phyloP scores from a whole-genome alignment of 1,140 invertebrate species.

The Trichonephila inaurata region DNA sequence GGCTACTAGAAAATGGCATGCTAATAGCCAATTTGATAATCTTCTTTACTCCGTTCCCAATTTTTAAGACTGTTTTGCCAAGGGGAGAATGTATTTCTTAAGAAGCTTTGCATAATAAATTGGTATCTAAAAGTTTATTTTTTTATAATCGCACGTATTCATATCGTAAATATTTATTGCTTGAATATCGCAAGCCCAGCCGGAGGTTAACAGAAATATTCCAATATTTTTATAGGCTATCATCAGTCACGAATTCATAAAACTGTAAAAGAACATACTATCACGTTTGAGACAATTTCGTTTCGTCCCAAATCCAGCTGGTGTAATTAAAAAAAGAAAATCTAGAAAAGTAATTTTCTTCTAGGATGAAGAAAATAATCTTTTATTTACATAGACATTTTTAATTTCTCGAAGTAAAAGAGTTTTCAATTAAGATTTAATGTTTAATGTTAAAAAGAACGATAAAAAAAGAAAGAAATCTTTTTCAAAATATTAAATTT shows the following conservation, averaged over 20 bases:
- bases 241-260: neutral
- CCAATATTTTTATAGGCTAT: neutral
- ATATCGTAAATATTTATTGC: slow-evolving; percentile 21
- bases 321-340: neutral
- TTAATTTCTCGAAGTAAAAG: neutral
- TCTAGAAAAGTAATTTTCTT: neutral
- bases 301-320: neutral
- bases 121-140: neutral
- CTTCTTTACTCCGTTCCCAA: slow-evolving; percentile 8
- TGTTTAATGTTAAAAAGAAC: neutral
- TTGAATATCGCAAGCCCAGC: neutral
- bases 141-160: neutral
- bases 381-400: slow-evolving; percentile 27
- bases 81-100: neutral
- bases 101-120: slow-evolving; percentile 11
- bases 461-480: neutral
- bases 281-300: neutral
- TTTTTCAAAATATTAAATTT: neutral
- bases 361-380: neutral
- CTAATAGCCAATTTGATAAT: slow-evolving; percentile 32
- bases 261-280: neutral
- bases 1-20: slow-evolving; percentile 10
- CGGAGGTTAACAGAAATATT: neutral
- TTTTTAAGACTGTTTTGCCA: slow-evolving; percentile 14
- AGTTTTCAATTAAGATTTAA: neutral